Conservation (phyloP, 1,140 invertebrate species). For the Leptestheria dahalacensis region DNA sequence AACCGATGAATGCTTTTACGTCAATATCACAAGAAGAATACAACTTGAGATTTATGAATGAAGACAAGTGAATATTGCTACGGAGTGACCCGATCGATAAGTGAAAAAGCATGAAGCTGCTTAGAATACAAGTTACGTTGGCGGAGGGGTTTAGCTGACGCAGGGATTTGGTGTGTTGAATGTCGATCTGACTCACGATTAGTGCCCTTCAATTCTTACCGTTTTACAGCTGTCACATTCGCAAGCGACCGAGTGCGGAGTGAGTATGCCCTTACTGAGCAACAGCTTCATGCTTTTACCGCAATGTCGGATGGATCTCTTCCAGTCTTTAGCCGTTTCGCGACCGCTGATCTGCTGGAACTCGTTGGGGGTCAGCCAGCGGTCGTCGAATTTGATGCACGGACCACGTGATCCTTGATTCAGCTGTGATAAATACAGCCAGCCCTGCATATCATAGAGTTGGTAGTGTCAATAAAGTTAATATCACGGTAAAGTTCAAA, state of each 20-base stretch:
- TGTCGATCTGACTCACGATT: too few relatives aligned
- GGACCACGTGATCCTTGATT: constrained; percentile 32
- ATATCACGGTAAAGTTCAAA: neutral
- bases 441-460: constrained; percentile 16
- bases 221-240: constrained; percentile 28
- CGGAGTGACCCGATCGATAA: too few relatives aligned
- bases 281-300: constrained; percentile 36
- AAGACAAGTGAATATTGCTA: too few relatives aligned
- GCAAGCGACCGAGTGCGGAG: constrained; percentile 31
- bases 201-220: too few relatives aligned
- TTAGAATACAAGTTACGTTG: too few relatives aligned
- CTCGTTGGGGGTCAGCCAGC: constrained; percentile 37
- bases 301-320: constrained; percentile 33
- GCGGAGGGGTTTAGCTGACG: too few relatives aligned
- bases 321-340: constrained; percentile 38
- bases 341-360: constrained; percentile 35
- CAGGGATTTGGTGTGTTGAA: too few relatives aligned
- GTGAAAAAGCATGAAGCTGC: too few relatives aligned
- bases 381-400: constrained; percentile 30
- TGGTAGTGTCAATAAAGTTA: neutral
- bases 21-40: too few relatives aligned
- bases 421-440: constrained; percentile 29
- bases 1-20: too few relatives aligned
- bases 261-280: constrained; percentile 33
- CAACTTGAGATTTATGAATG: too few relatives aligned